Percentiles rank a stretch among this genome's conserved stretches.
Conservation (phyloP, 2,113 vertebrate genomes). For the Rafetus swinhoei region DNA sequence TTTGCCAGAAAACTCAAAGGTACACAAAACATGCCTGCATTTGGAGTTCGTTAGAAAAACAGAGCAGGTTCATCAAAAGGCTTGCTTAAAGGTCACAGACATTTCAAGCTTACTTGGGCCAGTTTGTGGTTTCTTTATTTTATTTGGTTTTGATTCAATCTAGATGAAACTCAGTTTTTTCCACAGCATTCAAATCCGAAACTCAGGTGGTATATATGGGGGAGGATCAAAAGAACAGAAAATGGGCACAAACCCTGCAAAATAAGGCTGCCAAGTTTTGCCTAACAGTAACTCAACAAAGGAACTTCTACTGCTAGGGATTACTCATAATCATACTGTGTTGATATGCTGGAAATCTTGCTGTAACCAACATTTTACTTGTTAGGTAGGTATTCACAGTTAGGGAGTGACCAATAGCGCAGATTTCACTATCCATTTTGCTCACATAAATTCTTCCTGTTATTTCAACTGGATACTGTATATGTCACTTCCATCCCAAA, state of each 20-base stretch:
- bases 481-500: background rate
- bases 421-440: slow-evolving; percentile 1
- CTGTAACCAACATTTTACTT: background rate
- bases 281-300: background rate
- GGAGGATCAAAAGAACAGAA: background rate
- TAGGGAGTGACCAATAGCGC: background rate
- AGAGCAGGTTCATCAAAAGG: slow-evolving; percentile 1
- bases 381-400: background rate
- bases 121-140: slow-evolving; percentile 22
- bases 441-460: background rate
- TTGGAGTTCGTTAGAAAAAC: slow-evolving; percentile 11
- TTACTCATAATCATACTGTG: background rate
- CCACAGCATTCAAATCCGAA: background rate
- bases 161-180: slow-evolving; percentile 18
- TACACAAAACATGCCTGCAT: background rate
- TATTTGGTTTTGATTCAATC: slow-evolving; percentile 26
- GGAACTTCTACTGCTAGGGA: background rate
- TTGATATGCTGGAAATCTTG: background rate
- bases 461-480: background rate
- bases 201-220: background rate
- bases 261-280: background rate
- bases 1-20: slow-evolving; percentile 32
- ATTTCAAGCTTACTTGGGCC: background rate
- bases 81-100: background rate
- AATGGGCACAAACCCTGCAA: background rate